Evolutionary conservation across 2,888 invertebrate species (phyloP).

Genomic region (Caenorhabditis sp.): DNA sequence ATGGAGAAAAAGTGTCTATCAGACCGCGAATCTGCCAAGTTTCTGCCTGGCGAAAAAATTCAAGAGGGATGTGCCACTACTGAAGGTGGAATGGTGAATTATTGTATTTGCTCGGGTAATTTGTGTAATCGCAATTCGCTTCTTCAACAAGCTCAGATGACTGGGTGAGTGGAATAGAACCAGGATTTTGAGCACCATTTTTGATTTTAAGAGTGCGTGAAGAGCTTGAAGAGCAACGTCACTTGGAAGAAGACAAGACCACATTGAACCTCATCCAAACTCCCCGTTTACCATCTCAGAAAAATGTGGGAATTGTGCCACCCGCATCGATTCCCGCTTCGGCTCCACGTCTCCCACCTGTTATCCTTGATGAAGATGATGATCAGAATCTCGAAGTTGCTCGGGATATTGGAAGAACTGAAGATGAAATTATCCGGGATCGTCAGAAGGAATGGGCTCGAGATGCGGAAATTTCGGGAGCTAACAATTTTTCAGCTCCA

Average conservation of each 20-base stretch:
- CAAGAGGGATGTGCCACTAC: conserved; percentile 56
- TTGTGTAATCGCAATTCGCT: conserved; percentile 56
- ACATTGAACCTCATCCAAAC: conserved; percentile 12
- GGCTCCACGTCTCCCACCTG: conserved; percentile 25
- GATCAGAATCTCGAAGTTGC: conserved; percentile 22
- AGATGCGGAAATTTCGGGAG: not conserved
- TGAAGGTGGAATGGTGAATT: conserved; percentile 62
- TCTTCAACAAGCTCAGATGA: conserved; percentile 52
- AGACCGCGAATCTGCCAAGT: conserved; percentile 44
- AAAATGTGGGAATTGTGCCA: conserved; percentile 27
- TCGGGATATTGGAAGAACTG: conserved; percentile 20
- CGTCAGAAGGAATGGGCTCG: conserved; percentile 37
- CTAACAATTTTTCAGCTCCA: not conserved
- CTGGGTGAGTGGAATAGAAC: conserved; percentile 27
- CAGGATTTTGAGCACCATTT: not conserved
- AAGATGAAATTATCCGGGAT: conserved; percentile 36
- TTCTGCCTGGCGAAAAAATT: conserved; percentile 57
- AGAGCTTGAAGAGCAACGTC: conserved; percentile 36
- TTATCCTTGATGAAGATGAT: conserved; percentile 35
- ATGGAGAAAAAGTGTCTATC: conserved; percentile 63
- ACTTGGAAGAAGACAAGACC: conserved; percentile 25
- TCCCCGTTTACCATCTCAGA: conserved; percentile 16
- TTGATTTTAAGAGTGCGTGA: conserved; percentile 23
- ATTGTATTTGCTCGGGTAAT: conserved; percentile 58
- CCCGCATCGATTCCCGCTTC: conserved; percentile 8